Evolutionary conservation across 2,113 vertebrate species (phyloP).

Genomic region (Aythya baeri): DNA sequence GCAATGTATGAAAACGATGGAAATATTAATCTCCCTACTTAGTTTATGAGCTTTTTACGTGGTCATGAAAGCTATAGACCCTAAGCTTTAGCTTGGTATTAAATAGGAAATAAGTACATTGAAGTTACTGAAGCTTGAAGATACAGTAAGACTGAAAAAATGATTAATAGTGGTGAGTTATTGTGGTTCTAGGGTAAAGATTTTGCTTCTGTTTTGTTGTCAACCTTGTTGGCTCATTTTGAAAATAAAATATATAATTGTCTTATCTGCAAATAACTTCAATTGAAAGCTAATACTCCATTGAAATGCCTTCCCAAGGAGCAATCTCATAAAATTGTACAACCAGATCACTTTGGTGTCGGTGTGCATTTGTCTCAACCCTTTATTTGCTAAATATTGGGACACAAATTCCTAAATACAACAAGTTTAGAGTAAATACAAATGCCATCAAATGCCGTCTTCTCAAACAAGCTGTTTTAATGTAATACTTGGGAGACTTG

Average conservation of each 20-base stretch:
- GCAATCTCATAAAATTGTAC: neutral
- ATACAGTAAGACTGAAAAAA: neutral
- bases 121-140: neutral
- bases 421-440: neutral
- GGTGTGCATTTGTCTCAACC: neutral
- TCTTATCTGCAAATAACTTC: conserved; percentile 12
- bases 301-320: neutral
- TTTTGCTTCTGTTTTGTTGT: conserved; percentile 16
- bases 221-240: conserved; percentile 1
- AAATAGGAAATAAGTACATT: neutral
- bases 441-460: neutral
- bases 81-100: neutral
- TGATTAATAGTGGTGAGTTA: neutral
- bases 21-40: neutral
- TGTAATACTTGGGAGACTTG: neutral
- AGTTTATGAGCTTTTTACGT: neutral
- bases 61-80: neutral
- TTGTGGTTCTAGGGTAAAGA: neutral
- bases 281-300: neutral
- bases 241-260: neutral
- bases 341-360: neutral
- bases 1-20: neutral
- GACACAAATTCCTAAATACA: neutral
- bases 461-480: neutral
- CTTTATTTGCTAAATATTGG: neutral